phyloP scores from a whole-genome alignment of 2,113 vertebrate genomes.

The Struthidea cinerea region DNA sequence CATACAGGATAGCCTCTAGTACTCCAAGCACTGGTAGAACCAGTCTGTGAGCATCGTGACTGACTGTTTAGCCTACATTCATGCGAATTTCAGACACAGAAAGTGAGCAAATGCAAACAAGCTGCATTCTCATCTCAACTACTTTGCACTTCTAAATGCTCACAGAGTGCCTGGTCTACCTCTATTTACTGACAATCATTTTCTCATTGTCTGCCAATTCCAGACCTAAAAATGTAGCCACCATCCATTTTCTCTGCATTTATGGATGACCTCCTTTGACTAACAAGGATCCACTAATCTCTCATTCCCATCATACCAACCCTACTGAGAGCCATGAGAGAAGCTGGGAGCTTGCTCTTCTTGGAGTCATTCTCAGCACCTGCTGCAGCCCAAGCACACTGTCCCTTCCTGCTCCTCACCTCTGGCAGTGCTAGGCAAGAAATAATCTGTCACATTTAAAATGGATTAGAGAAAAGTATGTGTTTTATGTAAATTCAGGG shows the following conservation, averaged over 20 bases:
- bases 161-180: rapidly evolving
- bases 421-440: neutral
- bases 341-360: neutral
- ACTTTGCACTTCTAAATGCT: neutral
- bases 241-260: neutral
- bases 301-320: neutral
- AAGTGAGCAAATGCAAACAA: neutral
- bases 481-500: neutral
- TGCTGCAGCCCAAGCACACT: neutral
- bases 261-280: neutral
- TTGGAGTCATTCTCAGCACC: neutral
- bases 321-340: neutral
- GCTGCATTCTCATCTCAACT: neutral
- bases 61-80: neutral
- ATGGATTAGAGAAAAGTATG: neutral
- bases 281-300: neutral
- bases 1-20: neutral
- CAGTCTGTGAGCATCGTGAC: neutral
- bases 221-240: neutral
- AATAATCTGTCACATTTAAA: neutral
- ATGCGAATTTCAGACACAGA: neutral
- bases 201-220: neutral
- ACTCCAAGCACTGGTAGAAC: neutral
- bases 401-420: neutral
- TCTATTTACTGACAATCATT: neutral